Conservation (phyloP, 92 coral and sea anemone species). For the Parazoanthus darwini region DNA sequence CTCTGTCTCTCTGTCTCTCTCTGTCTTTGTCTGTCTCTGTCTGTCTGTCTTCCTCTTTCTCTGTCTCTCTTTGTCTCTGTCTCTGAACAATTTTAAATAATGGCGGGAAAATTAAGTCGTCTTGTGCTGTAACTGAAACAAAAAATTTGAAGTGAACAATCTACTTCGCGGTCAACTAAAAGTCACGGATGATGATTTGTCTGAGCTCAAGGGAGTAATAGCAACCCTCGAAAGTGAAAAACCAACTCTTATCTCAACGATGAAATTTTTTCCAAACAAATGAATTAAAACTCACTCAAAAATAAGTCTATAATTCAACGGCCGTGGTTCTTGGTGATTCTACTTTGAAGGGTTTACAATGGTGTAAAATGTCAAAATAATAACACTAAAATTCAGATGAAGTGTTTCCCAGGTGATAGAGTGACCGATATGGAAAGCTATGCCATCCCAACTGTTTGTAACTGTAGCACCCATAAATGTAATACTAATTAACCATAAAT, state of each 20-base stretch:
- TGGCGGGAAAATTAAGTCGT: conserved; percentile 45
- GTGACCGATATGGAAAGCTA: no score
- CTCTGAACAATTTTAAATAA: neutral
- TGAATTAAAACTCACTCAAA: conserved; percentile 17
- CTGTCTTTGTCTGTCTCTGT: neutral
- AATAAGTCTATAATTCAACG: neutral
- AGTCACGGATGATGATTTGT: conserved; percentile 10
- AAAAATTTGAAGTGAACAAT: conserved; percentile 42
- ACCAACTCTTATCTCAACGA: conserved; percentile 45
- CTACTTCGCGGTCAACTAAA: conserved; percentile 40
- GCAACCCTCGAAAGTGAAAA: conserved; percentile 40
- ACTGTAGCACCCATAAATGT: no score
- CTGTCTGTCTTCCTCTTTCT: neutral
- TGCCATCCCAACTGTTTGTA: no score
- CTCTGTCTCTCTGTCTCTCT: neutral
- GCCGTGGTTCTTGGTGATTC: conserved; percentile 47
- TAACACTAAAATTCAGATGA: conserved; percentile 41
- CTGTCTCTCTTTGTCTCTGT: neutral
- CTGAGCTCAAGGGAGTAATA: conserved; percentile 38
- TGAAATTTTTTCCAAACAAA: conserved; percentile 18
- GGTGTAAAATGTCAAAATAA: conserved; percentile 35
- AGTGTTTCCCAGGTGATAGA: conserved; percentile 41
- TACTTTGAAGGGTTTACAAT: conserved; percentile 8
- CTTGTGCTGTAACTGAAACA: neutral
- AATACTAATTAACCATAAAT: no score